Evolutionary conservation across 2,888 invertebrate genomes (phyloP), one percentile per base, ranked within the genome.

Genomic region (Lepidochitona cinerea): DNA sequence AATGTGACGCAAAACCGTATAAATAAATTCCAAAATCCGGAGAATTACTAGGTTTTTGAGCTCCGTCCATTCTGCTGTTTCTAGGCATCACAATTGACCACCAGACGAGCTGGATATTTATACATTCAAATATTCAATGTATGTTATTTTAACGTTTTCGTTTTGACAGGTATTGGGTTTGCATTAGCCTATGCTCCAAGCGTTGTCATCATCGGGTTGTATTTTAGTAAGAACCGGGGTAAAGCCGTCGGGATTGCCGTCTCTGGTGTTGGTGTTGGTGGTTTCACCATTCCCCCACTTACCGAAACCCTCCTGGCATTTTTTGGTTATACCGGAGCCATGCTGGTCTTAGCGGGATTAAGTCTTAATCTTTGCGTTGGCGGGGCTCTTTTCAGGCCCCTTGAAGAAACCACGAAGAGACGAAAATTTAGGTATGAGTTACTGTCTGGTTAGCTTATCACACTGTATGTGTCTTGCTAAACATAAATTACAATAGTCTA

Each of bases 191-290:
- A 87, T 67, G 80, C 83, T 0, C 85, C 86, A 0, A 79, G 83
- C 29, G 74, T 87, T 1, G 77, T 85, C 6, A 77, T 84, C 4
- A 80, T 86, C 0, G 82, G 83, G 9, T 49, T 72, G 37, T 87
- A 87, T 68, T 86, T 87, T 69, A 79, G 84, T 74, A 84, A 83
- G 59, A 75, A 76, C 6, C 74, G 83, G 18, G 84, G 86, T 1
- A 69, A 82, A n/a, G 85, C 84, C 14, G 78, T 82, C 5, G 86
- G 86, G 29, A 33, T 86, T 4, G 74, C 81, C 0, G 82, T 84
- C 0, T 78, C 84, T 18, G 87, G 87, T 12, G 85, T 87, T 41
- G 85, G 85, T 1, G 66, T 83, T 0, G 85, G 87, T 6, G 79
- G 83, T 67, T 85, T 86, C 71, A 18, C 79, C 1, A 75, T 85